A percentile compares a stretch with the other conserved stretches of the same genome.
These are phyloP conservation scores for Sphaeramia orbicularis DNA, from an alignment of 2,797 vertebrate genomes.

Conservation along the genomic window DNA sequence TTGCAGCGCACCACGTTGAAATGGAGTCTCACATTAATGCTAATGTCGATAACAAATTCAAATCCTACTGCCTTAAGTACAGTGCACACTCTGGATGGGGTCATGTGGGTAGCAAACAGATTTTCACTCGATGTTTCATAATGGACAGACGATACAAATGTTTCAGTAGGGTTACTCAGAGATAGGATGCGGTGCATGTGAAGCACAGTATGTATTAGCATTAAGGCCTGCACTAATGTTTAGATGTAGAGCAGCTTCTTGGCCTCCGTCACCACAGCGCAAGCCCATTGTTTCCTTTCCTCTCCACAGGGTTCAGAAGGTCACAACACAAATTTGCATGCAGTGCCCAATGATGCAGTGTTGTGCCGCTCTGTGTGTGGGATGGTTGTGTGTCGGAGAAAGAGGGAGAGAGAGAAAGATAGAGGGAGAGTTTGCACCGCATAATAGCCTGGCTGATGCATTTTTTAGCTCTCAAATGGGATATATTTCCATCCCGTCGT, in stretches of 20 bases:
- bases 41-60: slow-evolving; percentile 54
- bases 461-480: slow-evolving; percentile 74
- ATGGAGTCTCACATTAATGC: slow-evolving; percentile 31
- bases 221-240: slow-evolving; percentile 56
- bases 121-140: slow-evolving; percentile 63
- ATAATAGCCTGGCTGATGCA: slow-evolving; percentile 71
- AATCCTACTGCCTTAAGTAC: slow-evolving; percentile 50
- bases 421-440: slow-evolving; percentile 37
- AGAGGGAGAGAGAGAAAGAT: not conserved
- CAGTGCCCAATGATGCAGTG: slow-evolving; percentile 60
- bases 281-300: slow-evolving; percentile 48
- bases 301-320: slow-evolving; percentile 69
- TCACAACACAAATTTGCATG: slow-evolving; percentile 68
- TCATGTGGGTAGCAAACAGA: slow-evolving; percentile 61
- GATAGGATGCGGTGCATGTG: slow-evolving; percentile 30
- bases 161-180: slow-evolving; percentile 59
- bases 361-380: slow-evolving; percentile 56
- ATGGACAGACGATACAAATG: slow-evolving; percentile 71
- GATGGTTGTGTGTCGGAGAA: slow-evolving; percentile 29
- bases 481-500: slow-evolving; percentile 64
- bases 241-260: slow-evolving; percentile 53
- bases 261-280: slow-evolving; percentile 40
- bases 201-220: slow-evolving; percentile 41
- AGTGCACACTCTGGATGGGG: slow-evolving; percentile 32
- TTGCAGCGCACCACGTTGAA: no score